Percentiles rank a stretch among this genome's conserved stretches.
These are phyloP conservation scores for Macrosoma leucophasiata DNA, from an alignment of 2,888 invertebrate genomes.

Conservation along the genomic window DNA sequence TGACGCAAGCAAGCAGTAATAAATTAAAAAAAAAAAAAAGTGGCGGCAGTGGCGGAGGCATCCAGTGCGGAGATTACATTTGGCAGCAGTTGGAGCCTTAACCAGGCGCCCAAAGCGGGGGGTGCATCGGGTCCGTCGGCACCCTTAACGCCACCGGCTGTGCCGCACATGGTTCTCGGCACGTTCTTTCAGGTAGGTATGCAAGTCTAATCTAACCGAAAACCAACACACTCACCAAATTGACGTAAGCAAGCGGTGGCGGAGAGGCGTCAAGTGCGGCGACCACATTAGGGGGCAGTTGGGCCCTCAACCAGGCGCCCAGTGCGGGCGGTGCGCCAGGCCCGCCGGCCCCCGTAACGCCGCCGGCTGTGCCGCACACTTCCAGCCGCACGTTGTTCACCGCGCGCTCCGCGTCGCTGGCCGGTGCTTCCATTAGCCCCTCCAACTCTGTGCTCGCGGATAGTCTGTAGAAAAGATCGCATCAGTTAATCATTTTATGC, in stretches of 20 bases:
- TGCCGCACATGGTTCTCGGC: background rate
- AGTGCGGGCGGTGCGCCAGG: conserved; percentile 45
- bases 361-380: conserved; percentile 45
- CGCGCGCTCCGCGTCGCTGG: conserved; percentile 39
- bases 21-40: too few relatives aligned
- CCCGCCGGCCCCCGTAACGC: conserved; percentile 30
- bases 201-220: too few relatives aligned
- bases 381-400: conserved; percentile 46
- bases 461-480: conserved; percentile 31
- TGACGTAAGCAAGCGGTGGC: conserved; percentile 46
- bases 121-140: conserved; percentile 37
- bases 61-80: conserved; percentile 50
- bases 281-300: conserved; percentile 47
- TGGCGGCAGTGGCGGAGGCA: conserved; percentile 47
- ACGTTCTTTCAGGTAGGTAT: too few relatives aligned
- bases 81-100: conserved; percentile 52
- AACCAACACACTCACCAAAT: conserved; percentile 36
- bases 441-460: conserved; percentile 58
- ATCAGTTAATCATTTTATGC: too few relatives aligned
- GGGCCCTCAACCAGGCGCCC: conserved; percentile 56
- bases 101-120: conserved; percentile 54
- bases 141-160: conserved; percentile 10
- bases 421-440: conserved; percentile 37
- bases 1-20: too few relatives aligned
- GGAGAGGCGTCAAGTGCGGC: conserved; percentile 50